phyloP scores from a whole-genome alignment of 1,140 invertebrate genomes.

The Patella vulgata region DNA sequence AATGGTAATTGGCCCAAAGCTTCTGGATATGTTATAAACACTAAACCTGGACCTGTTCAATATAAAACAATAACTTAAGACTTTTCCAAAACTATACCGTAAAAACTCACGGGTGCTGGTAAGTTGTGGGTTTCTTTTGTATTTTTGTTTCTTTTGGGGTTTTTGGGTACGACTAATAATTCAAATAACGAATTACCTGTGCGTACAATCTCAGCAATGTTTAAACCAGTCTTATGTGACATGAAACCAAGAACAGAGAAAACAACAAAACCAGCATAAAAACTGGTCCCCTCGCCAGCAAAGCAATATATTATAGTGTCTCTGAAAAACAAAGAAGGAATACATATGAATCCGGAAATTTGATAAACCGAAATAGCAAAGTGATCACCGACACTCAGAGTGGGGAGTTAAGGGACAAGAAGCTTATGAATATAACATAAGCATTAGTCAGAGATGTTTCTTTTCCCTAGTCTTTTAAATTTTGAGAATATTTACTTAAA shows the following conservation, averaged over 20 bases:
- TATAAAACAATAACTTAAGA: too few species aligned
- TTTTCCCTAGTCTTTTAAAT: too few species aligned
- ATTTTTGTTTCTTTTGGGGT: not conserved
- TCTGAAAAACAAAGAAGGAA: constrained; percentile 9
- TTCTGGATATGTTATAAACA: not conserved
- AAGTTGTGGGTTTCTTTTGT: not conserved
- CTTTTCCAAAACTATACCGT: too few species aligned
- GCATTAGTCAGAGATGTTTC: too few species aligned
- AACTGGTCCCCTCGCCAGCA: not conserved
- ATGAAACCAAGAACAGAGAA: constrained; percentile 3
- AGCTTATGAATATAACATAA: too few species aligned
- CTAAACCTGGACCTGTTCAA: constrained; percentile 4
- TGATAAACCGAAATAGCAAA: too few species aligned
- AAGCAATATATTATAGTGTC: not conserved
- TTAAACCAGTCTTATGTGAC: not conserved
- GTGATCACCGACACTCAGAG: too few species aligned
- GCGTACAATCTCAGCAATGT: not conserved
- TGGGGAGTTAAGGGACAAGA: too few species aligned
- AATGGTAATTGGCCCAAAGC: not conserved
- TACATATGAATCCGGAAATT: too few species aligned
- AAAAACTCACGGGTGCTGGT: too few species aligned
- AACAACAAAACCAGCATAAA: constrained; percentile 2
- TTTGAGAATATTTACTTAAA: too few species aligned
- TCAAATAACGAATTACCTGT: not conserved
- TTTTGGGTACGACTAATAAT: not conserved